A percentile compares a stretch with the other conserved stretches of the same genome.
Conservation (phyloP, 2,113 vertebrate genomes). For the Aleadryas rufinucha region DNA sequence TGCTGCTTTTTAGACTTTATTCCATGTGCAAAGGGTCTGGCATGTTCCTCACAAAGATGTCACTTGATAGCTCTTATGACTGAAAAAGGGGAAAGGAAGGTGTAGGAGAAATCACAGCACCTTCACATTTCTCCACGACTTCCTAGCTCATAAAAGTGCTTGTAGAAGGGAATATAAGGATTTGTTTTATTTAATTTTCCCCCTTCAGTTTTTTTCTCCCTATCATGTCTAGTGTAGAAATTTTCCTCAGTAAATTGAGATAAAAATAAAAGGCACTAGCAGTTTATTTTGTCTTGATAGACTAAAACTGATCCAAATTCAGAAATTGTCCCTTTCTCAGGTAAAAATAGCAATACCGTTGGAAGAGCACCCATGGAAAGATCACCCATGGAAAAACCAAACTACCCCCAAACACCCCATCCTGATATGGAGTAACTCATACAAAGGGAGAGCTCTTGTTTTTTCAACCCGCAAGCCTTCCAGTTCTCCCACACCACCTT, state of each 20-base stretch:
- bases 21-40: neutral
- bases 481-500: neutral
- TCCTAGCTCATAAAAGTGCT: neutral
- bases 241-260: neutral
- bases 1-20: neutral
- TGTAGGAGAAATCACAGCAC: neutral
- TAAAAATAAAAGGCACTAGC: neutral
- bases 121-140: neutral
- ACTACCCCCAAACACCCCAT: fast-evolving
- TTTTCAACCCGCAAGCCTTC: neutral
- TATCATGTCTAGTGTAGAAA: neutral
- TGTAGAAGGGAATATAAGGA: neutral
- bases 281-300: neutral
- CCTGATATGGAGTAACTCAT: neutral
- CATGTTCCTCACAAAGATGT: neutral
- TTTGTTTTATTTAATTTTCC: neutral
- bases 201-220: neutral
- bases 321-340: neutral
- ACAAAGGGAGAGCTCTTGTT: neutral
- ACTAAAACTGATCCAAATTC: neutral
- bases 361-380: neutral
- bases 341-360: neutral
- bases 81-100: neutral
- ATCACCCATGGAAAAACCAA: neutral
- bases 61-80: neutral